Evolutionary conservation across 2,888 invertebrate species (phyloP), one percentile per base, ranked within the genome.

Genomic region (Timema podura): DNA sequence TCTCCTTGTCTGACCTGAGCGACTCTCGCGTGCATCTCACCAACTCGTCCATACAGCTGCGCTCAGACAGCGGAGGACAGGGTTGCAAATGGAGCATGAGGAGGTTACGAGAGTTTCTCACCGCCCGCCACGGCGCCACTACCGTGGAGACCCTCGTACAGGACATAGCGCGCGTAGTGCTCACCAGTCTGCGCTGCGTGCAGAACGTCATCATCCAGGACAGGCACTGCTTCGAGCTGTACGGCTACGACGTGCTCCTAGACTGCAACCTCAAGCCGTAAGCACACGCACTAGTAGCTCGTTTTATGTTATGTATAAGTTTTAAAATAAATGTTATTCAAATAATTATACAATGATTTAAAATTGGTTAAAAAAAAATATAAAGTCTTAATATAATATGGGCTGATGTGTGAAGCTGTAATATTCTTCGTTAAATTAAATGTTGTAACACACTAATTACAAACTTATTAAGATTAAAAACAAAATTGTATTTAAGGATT

Each of bases 221-320:
- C 77, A 82, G 82, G 70, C 87, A 87, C 76, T 88, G 87, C 74
- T 88, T 88, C 78, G 88, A 88, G 76, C 80, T 88, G 71, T 87
- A 87, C 76, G 88, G 88, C 16, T 88, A 87, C 76, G 88, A 88
- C 76, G 82, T 88, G 54, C 79, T 88, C 3, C 78, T 88, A 44
- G 86, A 87, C 77, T 80, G 80, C n/a, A 77, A 82, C 68, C 78
- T 88, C 15, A 85, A 82, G 75, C 86, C 87, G 79, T 84, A 78
- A 81, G 81, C 80, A 11, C 68, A 16, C 30, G 30, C 30, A 30
- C 30, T 30, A 30, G 30, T 30, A 30, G 30, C 30, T 30, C 30
- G 30, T 30, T 30, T 30, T 30, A 30, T 30, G 3, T 30, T 3
- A 30, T 30, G 30, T 30, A 3, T 30, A 30, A 30, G 30, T 30